Evolutionary conservation across 2,888 invertebrate species (phyloP).

Genomic region (Nomada ruficornis): DNA sequence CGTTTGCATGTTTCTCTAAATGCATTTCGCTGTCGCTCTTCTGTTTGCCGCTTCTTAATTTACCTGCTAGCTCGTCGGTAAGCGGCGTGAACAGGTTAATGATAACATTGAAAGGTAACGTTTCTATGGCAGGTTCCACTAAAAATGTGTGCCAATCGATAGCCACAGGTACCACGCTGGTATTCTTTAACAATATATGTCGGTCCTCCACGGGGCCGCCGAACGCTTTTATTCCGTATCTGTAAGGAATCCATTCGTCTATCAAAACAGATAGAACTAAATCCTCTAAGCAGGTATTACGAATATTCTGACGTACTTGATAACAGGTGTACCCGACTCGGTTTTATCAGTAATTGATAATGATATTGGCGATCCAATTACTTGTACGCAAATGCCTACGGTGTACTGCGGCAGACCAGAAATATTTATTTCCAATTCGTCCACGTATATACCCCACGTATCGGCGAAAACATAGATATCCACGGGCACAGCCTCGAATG

Average conservation of each 20-base stretch:
- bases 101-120: constrained; percentile 72
- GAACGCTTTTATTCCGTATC: constrained; percentile 72
- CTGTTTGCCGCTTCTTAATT: constrained; percentile 10
- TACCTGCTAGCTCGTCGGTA: constrained; percentile 41
- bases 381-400: constrained; percentile 81
- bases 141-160: constrained; percentile 79
- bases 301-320: constrained; percentile 24
- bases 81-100: constrained; percentile 70
- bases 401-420: constrained; percentile 79
- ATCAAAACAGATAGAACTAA: neutral
- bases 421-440: constrained; percentile 83
- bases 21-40: constrained; percentile 13
- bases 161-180: constrained; percentile 73
- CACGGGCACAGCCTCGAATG: constrained; percentile 74
- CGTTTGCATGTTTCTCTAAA: constrained; percentile 15
- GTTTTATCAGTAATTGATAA: constrained; percentile 81
- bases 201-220: constrained; percentile 61
- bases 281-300: neutral
- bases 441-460: constrained; percentile 84
- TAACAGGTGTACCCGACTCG: constrained; percentile 55
- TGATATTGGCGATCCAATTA: constrained; percentile 81
- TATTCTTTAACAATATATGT: constrained; percentile 76
- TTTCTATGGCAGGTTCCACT: constrained; percentile 45
- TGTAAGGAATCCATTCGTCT: constrained; percentile 42
- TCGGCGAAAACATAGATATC: constrained; percentile 83